phyloP scores from a whole-genome alignment of 1,140 invertebrate genomes.

The Lepidurus packardi region DNA sequence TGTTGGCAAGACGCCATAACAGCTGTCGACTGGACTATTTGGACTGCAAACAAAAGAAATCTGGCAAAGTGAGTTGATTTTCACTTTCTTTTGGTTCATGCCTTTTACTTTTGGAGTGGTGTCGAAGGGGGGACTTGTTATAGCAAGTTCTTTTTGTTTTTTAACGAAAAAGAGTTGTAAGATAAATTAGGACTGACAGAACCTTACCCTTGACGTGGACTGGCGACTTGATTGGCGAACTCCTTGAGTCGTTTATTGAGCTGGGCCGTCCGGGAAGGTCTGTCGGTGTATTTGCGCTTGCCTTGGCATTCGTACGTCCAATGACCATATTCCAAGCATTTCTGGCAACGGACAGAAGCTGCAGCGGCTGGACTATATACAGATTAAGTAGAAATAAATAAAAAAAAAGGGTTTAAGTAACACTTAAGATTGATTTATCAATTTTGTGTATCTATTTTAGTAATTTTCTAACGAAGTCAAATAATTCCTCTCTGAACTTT shows the following conservation, averaged over 20 bases:
- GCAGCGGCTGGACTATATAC: constrained; percentile 23
- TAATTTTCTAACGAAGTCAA: too few species aligned
- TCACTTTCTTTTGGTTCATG: neutral
- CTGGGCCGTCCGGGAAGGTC: constrained; percentile 69
- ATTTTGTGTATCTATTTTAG: neutral
- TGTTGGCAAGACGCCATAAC: too few species aligned
- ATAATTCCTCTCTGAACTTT: too few species aligned
- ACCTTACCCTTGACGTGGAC: neutral
- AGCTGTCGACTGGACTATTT: too few species aligned
- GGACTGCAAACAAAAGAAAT: too few species aligned
- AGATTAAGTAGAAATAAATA: neutral
- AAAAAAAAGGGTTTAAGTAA: neutral
- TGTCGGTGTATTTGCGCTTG: constrained; percentile 79
- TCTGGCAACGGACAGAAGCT: constrained; percentile 66
- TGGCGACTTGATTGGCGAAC: constrained; percentile 43
- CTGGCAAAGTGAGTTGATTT: neutral
- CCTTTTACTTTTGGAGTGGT: neutral
- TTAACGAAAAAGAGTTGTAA: neutral
- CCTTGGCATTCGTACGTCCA: constrained; percentile 89
- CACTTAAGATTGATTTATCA: neutral
- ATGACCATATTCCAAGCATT: constrained; percentile 82
- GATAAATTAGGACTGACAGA: neutral
- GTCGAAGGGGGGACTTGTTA: neutral
- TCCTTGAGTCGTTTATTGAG: constrained; percentile 61
- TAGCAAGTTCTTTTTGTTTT: constrained; percentile 1